A percentile compares a stretch with the other conserved stretches of the same genome.
phyloP scores from a whole-genome alignment of 2,113 vertebrate genomes.

The Bubo scandiacus region DNA sequence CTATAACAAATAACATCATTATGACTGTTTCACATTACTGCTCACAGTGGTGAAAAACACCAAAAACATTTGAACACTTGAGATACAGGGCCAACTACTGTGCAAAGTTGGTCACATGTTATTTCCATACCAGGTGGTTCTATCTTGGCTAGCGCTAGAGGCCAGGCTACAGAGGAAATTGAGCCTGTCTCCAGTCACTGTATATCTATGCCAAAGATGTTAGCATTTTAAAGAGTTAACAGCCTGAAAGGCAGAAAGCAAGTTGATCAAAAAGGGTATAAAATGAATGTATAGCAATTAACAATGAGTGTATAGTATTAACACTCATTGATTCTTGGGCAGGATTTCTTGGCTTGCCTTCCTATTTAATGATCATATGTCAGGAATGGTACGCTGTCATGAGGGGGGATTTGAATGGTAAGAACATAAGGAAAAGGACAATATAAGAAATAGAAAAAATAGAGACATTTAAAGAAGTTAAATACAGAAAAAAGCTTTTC shows the following conservation, averaged over 20 bases:
- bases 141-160: not conserved
- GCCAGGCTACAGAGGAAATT: not conserved
- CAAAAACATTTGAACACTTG: not conserved
- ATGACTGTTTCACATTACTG: not conserved
- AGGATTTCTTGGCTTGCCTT: not conserved
- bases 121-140: not conserved
- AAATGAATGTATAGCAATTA: not conserved
- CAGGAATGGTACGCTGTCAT: not conserved
- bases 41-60: not conserved
- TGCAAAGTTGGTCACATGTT: not conserved
- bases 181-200: not conserved
- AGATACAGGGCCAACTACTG: not conserved
- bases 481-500: not conserved
- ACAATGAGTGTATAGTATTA: not conserved
- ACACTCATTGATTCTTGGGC: not conserved
- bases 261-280: not conserved
- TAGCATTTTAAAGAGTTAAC: not conserved
- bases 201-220: not conserved
- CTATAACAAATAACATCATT: not conserved
- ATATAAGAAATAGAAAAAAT: not conserved
- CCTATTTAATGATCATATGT: not conserved
- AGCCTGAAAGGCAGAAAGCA: not conserved
- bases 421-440: not conserved
- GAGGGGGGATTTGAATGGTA: not conserved
- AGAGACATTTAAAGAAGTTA: not conserved